Evolutionary conservation across 2,888 invertebrate genomes (phyloP), one percentile per base, ranked within the genome.

Genomic region (Listrodromus nycthemerus): DNA sequence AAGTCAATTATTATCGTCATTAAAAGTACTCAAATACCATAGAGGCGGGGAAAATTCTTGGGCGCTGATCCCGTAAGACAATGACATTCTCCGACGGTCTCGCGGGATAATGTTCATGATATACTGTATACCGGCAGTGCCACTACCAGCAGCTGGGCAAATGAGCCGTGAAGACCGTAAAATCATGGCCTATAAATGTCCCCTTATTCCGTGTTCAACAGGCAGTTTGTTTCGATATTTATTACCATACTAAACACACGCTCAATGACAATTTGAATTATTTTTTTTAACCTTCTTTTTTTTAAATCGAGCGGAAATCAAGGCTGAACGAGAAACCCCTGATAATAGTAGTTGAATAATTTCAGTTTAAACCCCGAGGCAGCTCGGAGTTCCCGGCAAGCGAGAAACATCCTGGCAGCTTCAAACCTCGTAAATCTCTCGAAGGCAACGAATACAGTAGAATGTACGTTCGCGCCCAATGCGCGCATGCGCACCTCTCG

Each of bases 351-450:
- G 10, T 19, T 37, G 27, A 69, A 74, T 74, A 41, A 69, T 69
- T 69, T 58, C 55, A 37, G 48, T 80, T 24, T 74, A 58, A 24
- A 55, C 55, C 63, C 21, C 33, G 33, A 37, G 21, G 37, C 33
- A 21, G 37, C 19, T 65, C 65, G 8, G 2, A 13, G 50, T 24
- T 13, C 41, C 13, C 37, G 73, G 33, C 27, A 61, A 24, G 24
- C 37, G 37, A 33, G 48, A n/a, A 37, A 27, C 66, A 30, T n/a
- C 33, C 37, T 19, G 30, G 8, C 61, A 16, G 48, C 66, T 69
- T 61, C 61, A 55, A 58, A 74, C 80, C 67, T 74, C 74, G 67
- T 80, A 74, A 74, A 80, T 80, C 41, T 66, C 65, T 13, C 65
- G 41, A 73, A 41, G 30, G 79, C 41, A 52, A 55, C 52, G 33